phyloP scores from a whole-genome alignment of 2,888 invertebrate species.

The Agonum fuliginosum region DNA sequence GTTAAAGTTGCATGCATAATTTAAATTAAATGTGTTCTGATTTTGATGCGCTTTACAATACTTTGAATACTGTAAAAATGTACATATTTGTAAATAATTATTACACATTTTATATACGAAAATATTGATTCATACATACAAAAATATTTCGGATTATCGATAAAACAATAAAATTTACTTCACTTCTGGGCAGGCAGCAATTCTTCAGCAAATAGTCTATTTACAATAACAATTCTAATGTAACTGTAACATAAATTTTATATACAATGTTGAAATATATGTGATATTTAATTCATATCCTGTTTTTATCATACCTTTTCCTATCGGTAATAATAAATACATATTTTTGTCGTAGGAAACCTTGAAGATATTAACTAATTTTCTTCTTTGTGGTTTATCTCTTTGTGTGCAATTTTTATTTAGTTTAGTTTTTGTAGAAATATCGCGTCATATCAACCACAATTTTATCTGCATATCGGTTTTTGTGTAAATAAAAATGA shows the following conservation, averaged over 20 bases:
- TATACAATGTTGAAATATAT: slow-evolving; percentile 53
- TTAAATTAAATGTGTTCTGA: slow-evolving; percentile 40
- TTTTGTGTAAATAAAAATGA: not conserved
- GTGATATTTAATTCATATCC: slow-evolving; percentile 51
- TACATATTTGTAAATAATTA: slow-evolving; percentile 42
- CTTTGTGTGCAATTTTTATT: not conserved
- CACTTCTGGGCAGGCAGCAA: slow-evolving; percentile 35
- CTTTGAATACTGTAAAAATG: slow-evolving; percentile 51
- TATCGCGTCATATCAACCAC: not conserved
- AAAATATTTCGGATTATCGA: slow-evolving; percentile 15
- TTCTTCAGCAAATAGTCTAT: slow-evolving; percentile 5
- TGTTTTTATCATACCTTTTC: slow-evolving; percentile 17
- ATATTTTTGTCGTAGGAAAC: not conserved
- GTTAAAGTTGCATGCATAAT: slow-evolving; percentile 38
- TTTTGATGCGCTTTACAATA: slow-evolving; percentile 47
- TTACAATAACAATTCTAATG: slow-evolving; percentile 38
- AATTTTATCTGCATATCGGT: slow-evolving; percentile 22
- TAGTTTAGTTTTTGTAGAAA: slow-evolving; percentile 24
- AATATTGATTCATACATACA: not conserved
- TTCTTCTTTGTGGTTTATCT: not conserved
- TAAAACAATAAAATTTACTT: slow-evolving; percentile 14
- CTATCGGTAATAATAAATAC: slow-evolving; percentile 10
- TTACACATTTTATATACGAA: slow-evolving; percentile 19
- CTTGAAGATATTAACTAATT: slow-evolving; percentile 21
- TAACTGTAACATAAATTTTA: slow-evolving; percentile 53